Conservation (phyloP, 2,113 vertebrate species). For the Mystacornis crossleyi region DNA sequence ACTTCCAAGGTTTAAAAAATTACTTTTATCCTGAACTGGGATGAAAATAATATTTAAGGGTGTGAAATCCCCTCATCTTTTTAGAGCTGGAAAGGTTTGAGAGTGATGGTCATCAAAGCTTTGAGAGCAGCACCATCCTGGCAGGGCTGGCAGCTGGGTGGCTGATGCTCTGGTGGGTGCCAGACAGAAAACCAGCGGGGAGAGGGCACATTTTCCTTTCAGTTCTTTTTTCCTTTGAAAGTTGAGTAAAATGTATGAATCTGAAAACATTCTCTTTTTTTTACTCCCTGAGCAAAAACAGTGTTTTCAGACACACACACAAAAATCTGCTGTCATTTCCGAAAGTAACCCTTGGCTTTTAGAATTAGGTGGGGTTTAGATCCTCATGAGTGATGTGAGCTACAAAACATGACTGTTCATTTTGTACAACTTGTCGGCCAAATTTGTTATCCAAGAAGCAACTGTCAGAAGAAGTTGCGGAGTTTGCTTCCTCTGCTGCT, state of each 20-base stretch:
- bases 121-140: neutral
- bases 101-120: neutral
- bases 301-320: accelerated
- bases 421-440: neutral
- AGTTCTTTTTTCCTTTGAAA: neutral
- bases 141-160: neutral
- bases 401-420: accelerated
- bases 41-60: neutral
- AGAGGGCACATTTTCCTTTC: neutral
- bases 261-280: neutral
- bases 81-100: neutral
- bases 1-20: neutral
- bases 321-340: neutral
- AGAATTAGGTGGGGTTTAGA: neutral
- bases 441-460: neutral
- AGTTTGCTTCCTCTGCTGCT: neutral
- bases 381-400: accelerated
- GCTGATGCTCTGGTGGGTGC: neutral
- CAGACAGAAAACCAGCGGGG: neutral
- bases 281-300: neutral
- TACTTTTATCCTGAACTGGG: neutral
- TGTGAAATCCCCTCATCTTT: neutral
- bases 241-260: neutral
- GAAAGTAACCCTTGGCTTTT: neutral
- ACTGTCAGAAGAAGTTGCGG: neutral